phyloP scores from a whole-genome alignment of 2,797 vertebrate genomes.

The Lophotriccus pileatus region DNA sequence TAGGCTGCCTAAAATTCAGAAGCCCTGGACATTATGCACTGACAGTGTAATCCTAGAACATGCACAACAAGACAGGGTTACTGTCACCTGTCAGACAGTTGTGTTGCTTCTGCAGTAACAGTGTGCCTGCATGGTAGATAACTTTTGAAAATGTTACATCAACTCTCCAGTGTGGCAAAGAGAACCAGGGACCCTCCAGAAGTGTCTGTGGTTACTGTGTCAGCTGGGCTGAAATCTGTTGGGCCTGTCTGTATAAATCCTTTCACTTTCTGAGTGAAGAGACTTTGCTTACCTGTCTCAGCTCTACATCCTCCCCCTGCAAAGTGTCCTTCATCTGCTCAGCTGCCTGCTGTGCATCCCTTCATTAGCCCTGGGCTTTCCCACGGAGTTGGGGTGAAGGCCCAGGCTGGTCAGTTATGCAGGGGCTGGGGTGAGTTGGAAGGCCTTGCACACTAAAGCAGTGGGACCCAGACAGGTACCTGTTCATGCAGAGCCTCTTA shows the following conservation, averaged over 20 bases:
- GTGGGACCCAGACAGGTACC: background rate
- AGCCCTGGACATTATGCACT: background rate
- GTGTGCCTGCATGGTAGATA: background rate
- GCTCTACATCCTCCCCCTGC: background rate
- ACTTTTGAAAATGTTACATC: background rate
- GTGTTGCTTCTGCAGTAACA: background rate
- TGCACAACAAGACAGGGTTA: background rate
- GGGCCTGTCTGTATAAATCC: background rate
- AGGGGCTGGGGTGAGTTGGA: background rate
- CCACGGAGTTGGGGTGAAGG: background rate
- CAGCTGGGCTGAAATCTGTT: background rate
- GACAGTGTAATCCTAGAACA: background rate
- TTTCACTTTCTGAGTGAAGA: background rate
- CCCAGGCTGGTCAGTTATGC: background rate
- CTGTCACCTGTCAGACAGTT: background rate
- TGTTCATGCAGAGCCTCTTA: background rate
- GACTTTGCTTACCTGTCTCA: background rate
- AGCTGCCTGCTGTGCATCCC: background rate
- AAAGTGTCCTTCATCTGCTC: background rate
- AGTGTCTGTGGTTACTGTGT: background rate
- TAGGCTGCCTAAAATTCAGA: background rate
- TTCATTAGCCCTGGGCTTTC: background rate
- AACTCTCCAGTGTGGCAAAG: background rate
- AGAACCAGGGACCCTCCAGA: background rate
- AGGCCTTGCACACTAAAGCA: background rate